Evolutionary conservation across 2,113 vertebrate species (phyloP).

Genomic region (Eonycteris spelaea): DNA sequence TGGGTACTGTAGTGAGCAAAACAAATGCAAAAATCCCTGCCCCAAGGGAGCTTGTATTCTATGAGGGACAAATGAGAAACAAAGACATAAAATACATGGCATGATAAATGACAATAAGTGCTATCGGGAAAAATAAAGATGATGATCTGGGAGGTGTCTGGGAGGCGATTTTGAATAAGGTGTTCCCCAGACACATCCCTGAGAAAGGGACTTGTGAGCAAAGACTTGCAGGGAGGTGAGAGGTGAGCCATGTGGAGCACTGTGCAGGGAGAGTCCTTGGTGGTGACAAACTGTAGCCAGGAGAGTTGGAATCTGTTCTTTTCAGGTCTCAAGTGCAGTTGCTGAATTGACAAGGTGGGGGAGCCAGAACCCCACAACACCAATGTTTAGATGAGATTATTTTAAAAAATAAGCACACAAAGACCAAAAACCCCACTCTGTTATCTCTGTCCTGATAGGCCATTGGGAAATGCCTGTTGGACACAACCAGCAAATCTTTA

Average conservation of each 20-base stretch:
- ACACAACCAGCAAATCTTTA: slow-evolving; percentile 3
- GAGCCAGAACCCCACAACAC: slow-evolving; percentile 68
- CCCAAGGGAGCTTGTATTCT: background rate
- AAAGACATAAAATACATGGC: background rate
- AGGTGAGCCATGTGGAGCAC: background rate
- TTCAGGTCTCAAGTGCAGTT: slow-evolving; percentile 57
- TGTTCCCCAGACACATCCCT: background rate
- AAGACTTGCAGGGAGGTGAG: background rate
- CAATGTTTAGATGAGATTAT: slow-evolving; percentile 53
- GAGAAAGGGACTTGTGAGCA: background rate
- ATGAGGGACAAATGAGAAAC: background rate
- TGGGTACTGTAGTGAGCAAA: background rate
- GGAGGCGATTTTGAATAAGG: background rate
- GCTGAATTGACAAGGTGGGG: slow-evolving; percentile 69
- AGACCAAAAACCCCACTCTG: background rate
- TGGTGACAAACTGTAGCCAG: background rate
- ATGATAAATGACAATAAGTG: background rate
- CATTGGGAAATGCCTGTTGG: background rate
- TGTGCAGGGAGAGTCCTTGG: background rate
- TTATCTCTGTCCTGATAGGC: slow-evolving; percentile 16
- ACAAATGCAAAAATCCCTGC: background rate
- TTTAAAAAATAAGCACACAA: background rate
- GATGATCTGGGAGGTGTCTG: background rate
- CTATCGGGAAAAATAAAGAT: background rate
- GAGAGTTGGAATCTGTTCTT: background rate